Base-by-base conservation (phyloP, 1,140 invertebrate species). In the Vanessa atalanta region DNA sequence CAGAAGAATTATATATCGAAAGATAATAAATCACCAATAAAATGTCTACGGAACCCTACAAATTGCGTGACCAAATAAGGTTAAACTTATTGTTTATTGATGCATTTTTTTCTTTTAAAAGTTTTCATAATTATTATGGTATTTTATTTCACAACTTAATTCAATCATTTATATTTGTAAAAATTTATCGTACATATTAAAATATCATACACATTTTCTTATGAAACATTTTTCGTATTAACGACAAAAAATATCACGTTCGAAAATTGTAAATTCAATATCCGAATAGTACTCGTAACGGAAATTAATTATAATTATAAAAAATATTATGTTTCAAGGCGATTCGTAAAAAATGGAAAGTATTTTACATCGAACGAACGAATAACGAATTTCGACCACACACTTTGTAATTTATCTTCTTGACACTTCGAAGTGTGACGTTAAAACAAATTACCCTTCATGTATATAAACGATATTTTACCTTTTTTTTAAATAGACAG, bases 311-410 rank as follows among this genome's bases (percentile, higher is more conserved):
- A 57, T 61, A 7, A 37, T 61, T 2, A 37, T n/a, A 8, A 26
- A 31, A n/a, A 37, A 2, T 61, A 37, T 37, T 37, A 37, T 61
- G 1, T 61, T 61, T 61, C 26, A 61, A 61, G 57, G 31, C 26
- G 37, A 68, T 51, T 57, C 43, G n/a, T 43, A 20, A 37, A 48
- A 48, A 47, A 47, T 13, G 14, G 66, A 68, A 68, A 68, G 55
- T 61, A 15, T 61, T 69, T 69, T 60, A 69, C 67, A 37, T 61
- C 55, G 47, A 60, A 61, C 55, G 14, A 69, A 61, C n/a, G 55
- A 61, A 47, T 69, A 69, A 61, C n/a, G 55, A 61, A 47, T 69
- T 69, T 69, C 60, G 55, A 47, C 67, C 67, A 67, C 55, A 69
- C 51, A 60, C 43, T 3, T 3, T 60, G 67, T 61, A 69, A 69